Evolutionary conservation across 2,888 invertebrate species (phyloP).

Genomic region (Eretmocerus hayati): DNA sequence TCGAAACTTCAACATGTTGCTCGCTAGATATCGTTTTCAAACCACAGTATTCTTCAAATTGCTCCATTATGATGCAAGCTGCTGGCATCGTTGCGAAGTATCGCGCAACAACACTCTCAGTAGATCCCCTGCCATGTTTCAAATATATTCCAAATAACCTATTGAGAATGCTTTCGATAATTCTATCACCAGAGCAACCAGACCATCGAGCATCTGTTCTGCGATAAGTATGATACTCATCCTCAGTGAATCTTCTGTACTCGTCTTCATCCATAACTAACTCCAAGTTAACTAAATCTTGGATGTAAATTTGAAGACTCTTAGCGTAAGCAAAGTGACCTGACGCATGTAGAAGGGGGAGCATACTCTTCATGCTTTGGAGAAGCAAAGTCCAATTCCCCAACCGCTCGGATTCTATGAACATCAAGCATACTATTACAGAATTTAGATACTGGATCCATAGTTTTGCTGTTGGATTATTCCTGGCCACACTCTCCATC

Average conservation of each 20-base stretch:
- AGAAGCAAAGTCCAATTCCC: slow-evolving; percentile 28
- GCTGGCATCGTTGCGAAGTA: slow-evolving; percentile 20
- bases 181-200: slow-evolving; percentile 24
- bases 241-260: slow-evolving; percentile 12
- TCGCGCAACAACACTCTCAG: slow-evolving; percentile 14
- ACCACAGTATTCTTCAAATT: slow-evolving; percentile 22
- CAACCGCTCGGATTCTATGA: slow-evolving; percentile 27
- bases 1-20: slow-evolving; percentile 26
- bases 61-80: slow-evolving; percentile 17
- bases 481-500: background rate
- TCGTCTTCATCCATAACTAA: slow-evolving; percentile 17
- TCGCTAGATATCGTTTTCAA: slow-evolving; percentile 16
- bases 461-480: slow-evolving; percentile 8
- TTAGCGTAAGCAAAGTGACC: slow-evolving; percentile 34
- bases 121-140: slow-evolving; percentile 24
- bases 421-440: slow-evolving; percentile 17
- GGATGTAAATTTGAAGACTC: slow-evolving; percentile 31
- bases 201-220: slow-evolving; percentile 23
- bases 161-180: slow-evolving; percentile 26
- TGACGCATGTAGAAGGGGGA: slow-evolving; percentile 29
- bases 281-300: slow-evolving; percentile 28
- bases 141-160: slow-evolving; percentile 24
- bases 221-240: slow-evolving; percentile 22
- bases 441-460: slow-evolving; percentile 24
- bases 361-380: slow-evolving; percentile 24